Evolutionary conservation across 2,113 vertebrate species (phyloP), one percentile per base, ranked within the genome.

Genomic region (Salvelinus namaycush): DNA sequence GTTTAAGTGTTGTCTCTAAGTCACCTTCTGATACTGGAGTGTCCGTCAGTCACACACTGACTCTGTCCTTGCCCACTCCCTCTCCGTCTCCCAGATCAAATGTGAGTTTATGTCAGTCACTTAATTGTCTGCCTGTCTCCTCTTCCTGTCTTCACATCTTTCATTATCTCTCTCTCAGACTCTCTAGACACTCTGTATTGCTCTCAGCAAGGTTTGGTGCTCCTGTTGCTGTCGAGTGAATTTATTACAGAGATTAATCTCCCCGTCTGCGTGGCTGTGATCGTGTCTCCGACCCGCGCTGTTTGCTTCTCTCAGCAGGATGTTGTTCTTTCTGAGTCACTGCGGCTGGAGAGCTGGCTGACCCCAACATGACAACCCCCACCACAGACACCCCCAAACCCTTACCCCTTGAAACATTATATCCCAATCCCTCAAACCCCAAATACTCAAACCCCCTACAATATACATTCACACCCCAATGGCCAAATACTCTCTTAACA

Each of bases 301-400:
- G 69, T 82, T 82, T 77, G 18, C 78, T 34, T 77, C 74, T 51
- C 80, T 84, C 78, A 77, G 81, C 80, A 81, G 76, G 48, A 85
- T 74, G 62, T 44, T 69, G 70, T 20, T 76, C 79, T 24, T 84
- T 84, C 87, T 88, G 84, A 92, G 84, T 92, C 90, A 93, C 83
- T 81, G 74, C 64, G 71, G 78, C 70, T 83, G 78, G 79, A 73
- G 62, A 71, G 66, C 64, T 48, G 20, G 34, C 59, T 72, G 80
- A 62, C 78, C 68, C 66, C 39, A 44, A 67, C 8, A 66, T 48
- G 70, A 29, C 22, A 57, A 78, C 72, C 71, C 44, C 76, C 72
- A 72, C 31, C 54, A 74, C 34, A 71, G 39, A 34, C n/a, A 73
- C 18, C 5, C 44, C 72, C 22, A 68, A 13, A 57, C 31, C 34